phyloP scores from a whole-genome alignment of 2,888 invertebrate genomes.

The Orthonychiurus folsomi region DNA sequence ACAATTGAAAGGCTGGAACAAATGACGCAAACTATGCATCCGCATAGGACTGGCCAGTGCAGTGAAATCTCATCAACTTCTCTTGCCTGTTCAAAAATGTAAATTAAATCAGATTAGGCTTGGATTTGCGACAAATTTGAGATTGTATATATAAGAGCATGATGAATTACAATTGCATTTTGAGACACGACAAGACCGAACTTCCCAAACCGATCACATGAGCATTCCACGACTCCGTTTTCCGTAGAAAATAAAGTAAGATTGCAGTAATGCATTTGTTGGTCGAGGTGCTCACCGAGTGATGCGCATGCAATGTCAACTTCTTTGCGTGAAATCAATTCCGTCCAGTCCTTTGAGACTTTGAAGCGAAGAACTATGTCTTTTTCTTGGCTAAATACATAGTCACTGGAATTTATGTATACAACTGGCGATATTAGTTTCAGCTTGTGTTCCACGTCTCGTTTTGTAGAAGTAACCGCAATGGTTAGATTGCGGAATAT shows the following conservation, averaged over 20 bases:
- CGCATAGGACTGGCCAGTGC: conserved; percentile 25
- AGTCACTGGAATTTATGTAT: background rate
- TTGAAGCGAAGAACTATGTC: background rate
- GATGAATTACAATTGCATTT: conserved; percentile 1
- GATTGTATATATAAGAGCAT: background rate
- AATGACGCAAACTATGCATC: conserved; percentile 22
- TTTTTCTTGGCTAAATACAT: background rate
- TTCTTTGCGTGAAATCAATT: background rate
- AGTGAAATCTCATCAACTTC: conserved; percentile 9
- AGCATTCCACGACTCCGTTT: conserved; percentile 19
- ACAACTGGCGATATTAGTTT: background rate
- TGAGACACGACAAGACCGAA: conserved; percentile 13
- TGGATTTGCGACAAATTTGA: background rate
- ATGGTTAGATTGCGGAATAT: background rate
- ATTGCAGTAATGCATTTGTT: conserved; percentile 15
- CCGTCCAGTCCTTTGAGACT: background rate
- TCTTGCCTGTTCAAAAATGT: conserved; percentile 14
- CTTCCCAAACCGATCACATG: conserved; percentile 24
- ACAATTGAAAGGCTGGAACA: conserved; percentile 20
- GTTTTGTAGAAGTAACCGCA: background rate
- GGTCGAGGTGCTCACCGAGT: conserved; percentile 1
- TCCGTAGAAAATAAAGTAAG: conserved; percentile 17
- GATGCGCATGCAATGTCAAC: conserved; percentile 23
- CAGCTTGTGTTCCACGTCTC: background rate
- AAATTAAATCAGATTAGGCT: background rate